Conservation (phyloP, 2,888 invertebrate genomes). For the Pinctada fucata region DNA sequence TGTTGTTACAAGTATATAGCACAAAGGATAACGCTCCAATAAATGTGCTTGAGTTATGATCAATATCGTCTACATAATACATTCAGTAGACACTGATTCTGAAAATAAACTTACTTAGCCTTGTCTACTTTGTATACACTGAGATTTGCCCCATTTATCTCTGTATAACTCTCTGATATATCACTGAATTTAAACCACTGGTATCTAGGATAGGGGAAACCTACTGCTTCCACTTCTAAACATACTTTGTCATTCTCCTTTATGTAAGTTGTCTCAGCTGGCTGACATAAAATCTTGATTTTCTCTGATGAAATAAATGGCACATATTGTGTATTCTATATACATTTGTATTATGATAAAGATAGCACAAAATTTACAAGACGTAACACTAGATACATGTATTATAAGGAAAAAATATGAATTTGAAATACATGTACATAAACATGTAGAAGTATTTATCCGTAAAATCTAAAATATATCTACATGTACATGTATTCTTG, state of each 20-base stretch:
- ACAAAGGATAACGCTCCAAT: no score
- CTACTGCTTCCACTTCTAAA: slow-evolving; percentile 70
- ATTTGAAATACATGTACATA: no score
- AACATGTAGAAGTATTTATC: no score
- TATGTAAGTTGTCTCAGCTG: slow-evolving; percentile 45
- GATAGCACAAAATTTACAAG: neutral
- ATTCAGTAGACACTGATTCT: no score
- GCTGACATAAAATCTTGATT: slow-evolving; percentile 40
- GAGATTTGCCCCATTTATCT: slow-evolving; percentile 31
- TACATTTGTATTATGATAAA: no score
- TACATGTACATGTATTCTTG: no score
- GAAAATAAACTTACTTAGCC: slow-evolving; percentile 26
- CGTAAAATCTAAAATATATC: no score
- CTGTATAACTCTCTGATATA: slow-evolving; percentile 15
- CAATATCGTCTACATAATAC: no score
- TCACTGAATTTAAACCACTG: slow-evolving; percentile 68
- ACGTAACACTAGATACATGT: neutral
- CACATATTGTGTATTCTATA: no score
- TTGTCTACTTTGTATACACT: slow-evolving; percentile 28
- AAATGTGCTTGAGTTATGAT: no score
- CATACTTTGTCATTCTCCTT: slow-evolving; percentile 53
- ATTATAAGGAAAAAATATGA: neutral
- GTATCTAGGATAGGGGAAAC: slow-evolving; percentile 75
- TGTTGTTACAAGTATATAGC: no score
- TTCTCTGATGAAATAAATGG: slow-evolving; percentile 23